These are phyloP conservation scores for Scytalopus superciliaris DNA, from an alignment of 2,113 vertebrate species.

Conservation along the genomic window DNA sequence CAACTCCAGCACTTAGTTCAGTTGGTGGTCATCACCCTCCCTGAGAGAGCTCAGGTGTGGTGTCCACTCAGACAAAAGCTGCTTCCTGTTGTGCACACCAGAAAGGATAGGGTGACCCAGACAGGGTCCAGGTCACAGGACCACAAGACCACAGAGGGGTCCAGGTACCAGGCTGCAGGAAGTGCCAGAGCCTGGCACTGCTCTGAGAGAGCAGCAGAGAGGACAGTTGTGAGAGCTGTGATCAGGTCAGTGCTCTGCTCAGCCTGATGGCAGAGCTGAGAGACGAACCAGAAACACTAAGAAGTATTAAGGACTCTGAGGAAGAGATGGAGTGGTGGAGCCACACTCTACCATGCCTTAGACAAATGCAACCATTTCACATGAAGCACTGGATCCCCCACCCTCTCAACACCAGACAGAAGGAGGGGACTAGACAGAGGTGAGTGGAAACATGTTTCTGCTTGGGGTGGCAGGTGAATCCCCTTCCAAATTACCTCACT, in stretches of 20 bases:
- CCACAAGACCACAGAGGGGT: not conserved
- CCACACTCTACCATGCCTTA: not conserved
- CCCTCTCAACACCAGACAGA: not conserved
- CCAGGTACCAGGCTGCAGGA: not conserved
- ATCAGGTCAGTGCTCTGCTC: not conserved
- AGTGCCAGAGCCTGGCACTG: not conserved
- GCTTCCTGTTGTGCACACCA: not conserved
- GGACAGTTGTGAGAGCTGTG: not conserved
- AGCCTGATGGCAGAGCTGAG: not conserved
- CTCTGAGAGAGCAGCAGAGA: not conserved
- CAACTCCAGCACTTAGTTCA: not conserved
- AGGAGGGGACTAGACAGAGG: not conserved
- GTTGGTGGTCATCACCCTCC: not conserved
- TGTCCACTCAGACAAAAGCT: not conserved
- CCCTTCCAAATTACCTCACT: not conserved
- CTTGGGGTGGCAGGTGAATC: not conserved
- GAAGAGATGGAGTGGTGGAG: not conserved
- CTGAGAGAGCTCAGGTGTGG: not conserved
- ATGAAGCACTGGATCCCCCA: not conserved
- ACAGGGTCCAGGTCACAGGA: not conserved
- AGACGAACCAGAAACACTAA: not conserved
- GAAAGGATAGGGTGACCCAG: not conserved
- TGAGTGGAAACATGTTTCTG: not conserved
- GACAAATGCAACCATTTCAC: not conserved
- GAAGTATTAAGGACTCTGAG: not conserved